These are phyloP conservation scores for Hephaestus fuliginosus DNA, from an alignment of 2,797 vertebrate species.

Conservation along the genomic window DNA sequence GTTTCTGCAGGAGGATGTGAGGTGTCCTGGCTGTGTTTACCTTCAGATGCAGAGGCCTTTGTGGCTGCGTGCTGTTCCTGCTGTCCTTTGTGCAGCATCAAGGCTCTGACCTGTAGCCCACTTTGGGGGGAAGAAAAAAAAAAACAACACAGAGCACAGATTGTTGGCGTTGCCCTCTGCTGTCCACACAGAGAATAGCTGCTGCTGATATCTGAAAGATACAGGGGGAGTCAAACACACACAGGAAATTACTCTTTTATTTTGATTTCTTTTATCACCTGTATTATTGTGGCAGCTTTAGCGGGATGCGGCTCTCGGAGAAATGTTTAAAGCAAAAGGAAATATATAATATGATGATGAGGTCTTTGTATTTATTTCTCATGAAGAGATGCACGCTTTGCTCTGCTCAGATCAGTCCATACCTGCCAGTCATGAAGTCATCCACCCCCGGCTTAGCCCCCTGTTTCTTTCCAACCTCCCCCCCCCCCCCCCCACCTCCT, in stretches of 20 bases:
- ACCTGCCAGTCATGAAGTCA: slow-evolving; percentile 51
- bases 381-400: background rate
- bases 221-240: background rate
- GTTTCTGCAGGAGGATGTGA: background rate
- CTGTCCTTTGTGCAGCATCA: slow-evolving; percentile 65
- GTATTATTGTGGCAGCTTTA: background rate
- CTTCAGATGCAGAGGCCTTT: slow-evolving; percentile 30
- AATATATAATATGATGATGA: background rate
- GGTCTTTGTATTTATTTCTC: background rate
- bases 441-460: slow-evolving; percentile 25
- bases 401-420: slow-evolving; percentile 3
- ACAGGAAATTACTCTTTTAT: background rate
- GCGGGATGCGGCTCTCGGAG: background rate
- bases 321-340: background rate
- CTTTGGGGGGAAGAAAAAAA: slow-evolving; percentile 24
- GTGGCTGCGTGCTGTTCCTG: slow-evolving; percentile 44
- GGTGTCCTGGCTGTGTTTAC: slow-evolving; percentile 7
- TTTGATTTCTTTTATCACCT: background rate
- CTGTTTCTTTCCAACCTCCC: background rate
- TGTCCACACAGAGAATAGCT: slow-evolving; percentile 57
- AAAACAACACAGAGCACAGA: slow-evolving; percentile 17
- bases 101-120: slow-evolving; percentile 76
- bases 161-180: slow-evolving; percentile 80
- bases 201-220: background rate
- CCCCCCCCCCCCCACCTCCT: background rate